A percentile compares a stretch with the other conserved stretches of the same genome.
These are phyloP conservation scores for Ifrita kowaldi DNA, from an alignment of 2,113 vertebrate species.

Conservation along the genomic window DNA sequence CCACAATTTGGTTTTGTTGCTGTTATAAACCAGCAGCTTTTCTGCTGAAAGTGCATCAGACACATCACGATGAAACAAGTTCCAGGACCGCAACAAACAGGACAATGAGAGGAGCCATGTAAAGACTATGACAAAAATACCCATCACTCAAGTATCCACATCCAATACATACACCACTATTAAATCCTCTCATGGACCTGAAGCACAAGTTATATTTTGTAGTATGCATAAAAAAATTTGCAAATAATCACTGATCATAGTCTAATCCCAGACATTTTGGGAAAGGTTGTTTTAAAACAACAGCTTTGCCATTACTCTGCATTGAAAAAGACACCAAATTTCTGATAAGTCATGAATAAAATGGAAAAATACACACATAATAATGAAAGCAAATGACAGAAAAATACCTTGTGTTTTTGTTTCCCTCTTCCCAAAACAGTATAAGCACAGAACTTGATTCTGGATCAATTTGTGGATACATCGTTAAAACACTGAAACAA, in stretches of 20 bases:
- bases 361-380: neutral
- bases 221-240: neutral
- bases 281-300: neutral
- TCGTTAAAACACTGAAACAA: neutral
- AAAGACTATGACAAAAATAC: neutral
- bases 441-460: neutral
- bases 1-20: neutral
- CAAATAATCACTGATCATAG: neutral
- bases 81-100: neutral
- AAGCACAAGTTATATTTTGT: neutral
- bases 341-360: neutral
- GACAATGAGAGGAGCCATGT: neutral
- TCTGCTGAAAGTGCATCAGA: neutral
- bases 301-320: neutral
- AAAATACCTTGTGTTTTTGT: neutral
- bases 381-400: neutral
- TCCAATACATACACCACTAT: neutral
- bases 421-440: neutral
- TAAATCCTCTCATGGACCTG: neutral
- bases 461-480: neutral
- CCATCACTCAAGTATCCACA: neutral
- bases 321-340: neutral
- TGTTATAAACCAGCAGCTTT: neutral
- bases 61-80: neutral
- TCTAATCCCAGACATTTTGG: neutral